These are phyloP conservation scores for Xestia rhomboidea DNA, from an alignment of 2,888 invertebrate species.

Conservation along the genomic window DNA sequence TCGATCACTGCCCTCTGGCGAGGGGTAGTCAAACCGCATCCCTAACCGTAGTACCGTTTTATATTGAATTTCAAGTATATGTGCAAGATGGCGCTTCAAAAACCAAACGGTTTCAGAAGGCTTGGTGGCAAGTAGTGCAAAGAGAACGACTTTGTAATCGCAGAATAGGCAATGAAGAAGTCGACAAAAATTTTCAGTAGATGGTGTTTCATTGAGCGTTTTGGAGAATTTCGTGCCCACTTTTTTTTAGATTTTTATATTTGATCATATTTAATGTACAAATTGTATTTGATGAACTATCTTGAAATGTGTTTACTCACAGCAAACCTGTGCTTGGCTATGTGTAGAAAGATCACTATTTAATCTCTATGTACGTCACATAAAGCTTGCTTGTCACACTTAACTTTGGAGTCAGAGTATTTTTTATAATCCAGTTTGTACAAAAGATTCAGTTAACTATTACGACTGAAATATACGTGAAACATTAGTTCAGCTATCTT, in stretches of 20 bases:
- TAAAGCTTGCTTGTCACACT: not conserved
- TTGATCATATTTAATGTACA: not conserved
- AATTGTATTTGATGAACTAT: not conserved
- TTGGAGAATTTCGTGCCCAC: too few relatives aligned
- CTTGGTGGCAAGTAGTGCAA: not conserved
- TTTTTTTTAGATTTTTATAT: not conserved
- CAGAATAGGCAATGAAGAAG: not conserved
- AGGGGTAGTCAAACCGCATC: not conserved
- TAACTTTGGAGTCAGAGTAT: not conserved
- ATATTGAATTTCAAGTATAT: not conserved
- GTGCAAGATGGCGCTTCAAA: constrained; percentile 21
- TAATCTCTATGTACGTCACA: not conserved
- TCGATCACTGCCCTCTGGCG: constrained; percentile 16
- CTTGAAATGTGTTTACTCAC: too few relatives aligned
- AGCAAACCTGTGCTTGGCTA: not conserved
- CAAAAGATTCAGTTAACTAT: not conserved
- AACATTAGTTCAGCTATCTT: not conserved
- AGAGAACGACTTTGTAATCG: not conserved
- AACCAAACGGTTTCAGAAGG: not conserved
- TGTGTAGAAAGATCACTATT: not conserved
- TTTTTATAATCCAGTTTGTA: not conserved
- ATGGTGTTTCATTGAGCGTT: constrained; percentile 1
- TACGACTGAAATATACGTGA: not conserved
- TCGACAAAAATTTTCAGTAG: constrained; percentile 2
- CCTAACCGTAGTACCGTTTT: not conserved